Base-by-base conservation (phyloP, 1,140 invertebrate genomes). In the Charaxes varanes region DNA sequence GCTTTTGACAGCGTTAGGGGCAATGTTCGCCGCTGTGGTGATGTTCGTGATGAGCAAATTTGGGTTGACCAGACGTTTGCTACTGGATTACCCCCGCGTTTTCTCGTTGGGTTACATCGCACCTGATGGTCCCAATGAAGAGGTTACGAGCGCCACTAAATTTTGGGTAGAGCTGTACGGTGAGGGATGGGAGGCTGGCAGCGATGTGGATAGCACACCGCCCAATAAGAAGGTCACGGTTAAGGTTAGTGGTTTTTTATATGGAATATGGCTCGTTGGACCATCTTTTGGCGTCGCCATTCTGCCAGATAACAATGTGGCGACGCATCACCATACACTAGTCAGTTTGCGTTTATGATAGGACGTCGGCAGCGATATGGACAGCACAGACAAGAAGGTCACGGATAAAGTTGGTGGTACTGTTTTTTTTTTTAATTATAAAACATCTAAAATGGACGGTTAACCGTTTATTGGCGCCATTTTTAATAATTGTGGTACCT, bases 81-180 rank as follows among this genome's bases (percentile, higher is more conserved):
- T 95, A 2, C 60, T 93, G 4, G 89, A 86, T 86, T 90, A 86
- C 32, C 63, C 64, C 6, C 26, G 36, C 6, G 12, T 65, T 10
- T 66, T 60, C 43, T 41, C 59, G 0, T 3, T 49, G 19, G 95
- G 95, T n/a, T n/a, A n/a, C 2, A 58, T 85, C 4, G 85, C 91
- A 6, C 89, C 86, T 24, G 85, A 90, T 40, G 91, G 90, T 6
- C 93, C 44, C 0, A 22, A 81, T 4, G 86, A 87, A 30, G 88
- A 90, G 41, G 72, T 66, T 0, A 85, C 91, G 61, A 85, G 92
- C 33, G 87, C 87, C 1, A 76, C 85, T 0, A 72, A 79, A 17
- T 94, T 95, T 61, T 85, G 72, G 5, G 78, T 95, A 38, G 90
- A 86, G 14, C 86, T 97, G 35, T 84, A 89, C 59, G 94, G 91